Conservation (phyloP, 37 sponge, comb jelly and placozoan genomes). For the Tethya wilhelma region DNA sequence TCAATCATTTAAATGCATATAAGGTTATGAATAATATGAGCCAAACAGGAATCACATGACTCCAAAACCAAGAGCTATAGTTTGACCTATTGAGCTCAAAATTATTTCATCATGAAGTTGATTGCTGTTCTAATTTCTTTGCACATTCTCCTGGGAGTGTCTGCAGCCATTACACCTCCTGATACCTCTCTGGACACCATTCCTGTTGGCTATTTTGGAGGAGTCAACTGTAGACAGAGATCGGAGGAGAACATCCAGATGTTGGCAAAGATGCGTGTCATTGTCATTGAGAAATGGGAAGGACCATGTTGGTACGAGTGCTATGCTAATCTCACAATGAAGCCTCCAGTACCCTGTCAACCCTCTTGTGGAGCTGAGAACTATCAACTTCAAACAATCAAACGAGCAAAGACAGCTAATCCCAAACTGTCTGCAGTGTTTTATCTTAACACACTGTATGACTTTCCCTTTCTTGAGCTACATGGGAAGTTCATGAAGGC, state of each 20-base stretch:
- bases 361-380: slow-evolving; percentile 28
- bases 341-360: slow-evolving; percentile 21
- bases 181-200: slow-evolving; percentile 30
- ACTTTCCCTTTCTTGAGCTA: slow-evolving; percentile 9
- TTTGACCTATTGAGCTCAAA: background rate
- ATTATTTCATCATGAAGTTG: background rate
- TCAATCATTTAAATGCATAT: too few species aligned
- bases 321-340: slow-evolving; percentile 20
- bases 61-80: background rate
- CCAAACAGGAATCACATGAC: background rate
- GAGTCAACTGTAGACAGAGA: slow-evolving; percentile 7
- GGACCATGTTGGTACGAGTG: slow-evolving; percentile 30
- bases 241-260: slow-evolving; percentile 21
- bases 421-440: slow-evolving; percentile 21
- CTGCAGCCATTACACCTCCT: slow-evolving; percentile 24
- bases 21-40: too few species aligned
- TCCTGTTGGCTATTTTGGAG: slow-evolving; percentile 29
- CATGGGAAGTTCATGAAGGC: slow-evolving; percentile 19
- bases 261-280: slow-evolving; percentile 29
- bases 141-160: background rate
- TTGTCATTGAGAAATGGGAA: slow-evolving; percentile 50
- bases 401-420: slow-evolving; percentile 28
- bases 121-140: background rate
- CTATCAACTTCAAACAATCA: slow-evolving; percentile 17
- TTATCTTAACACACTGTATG: slow-evolving; percentile 32